Evolutionary conservation across 2,113 vertebrate species (phyloP).

Genomic region (Chamaea fasciata): DNA sequence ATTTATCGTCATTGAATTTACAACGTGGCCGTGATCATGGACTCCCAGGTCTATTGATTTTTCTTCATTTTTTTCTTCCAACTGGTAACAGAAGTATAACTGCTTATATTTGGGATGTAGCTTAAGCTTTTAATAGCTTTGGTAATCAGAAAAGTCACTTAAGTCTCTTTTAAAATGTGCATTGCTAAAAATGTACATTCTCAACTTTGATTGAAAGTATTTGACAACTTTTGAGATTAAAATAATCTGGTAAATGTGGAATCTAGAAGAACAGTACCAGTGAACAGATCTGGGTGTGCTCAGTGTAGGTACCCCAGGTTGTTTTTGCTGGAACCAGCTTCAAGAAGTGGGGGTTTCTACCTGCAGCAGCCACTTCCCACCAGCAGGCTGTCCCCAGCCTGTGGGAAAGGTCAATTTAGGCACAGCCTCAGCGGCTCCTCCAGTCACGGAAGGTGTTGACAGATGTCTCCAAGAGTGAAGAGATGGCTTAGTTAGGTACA

Average conservation of each 20-base stretch:
- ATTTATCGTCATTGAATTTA: conserved; percentile 89
- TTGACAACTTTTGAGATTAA: background rate
- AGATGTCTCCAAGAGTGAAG: background rate
- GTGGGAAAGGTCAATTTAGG: background rate
- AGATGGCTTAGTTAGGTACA: background rate
- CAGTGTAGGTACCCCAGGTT: background rate
- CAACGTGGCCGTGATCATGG: conserved; percentile 93
- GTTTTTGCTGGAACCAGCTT: background rate
- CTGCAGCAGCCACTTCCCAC: background rate
- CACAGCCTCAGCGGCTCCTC: background rate
- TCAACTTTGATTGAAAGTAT: background rate
- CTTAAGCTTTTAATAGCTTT: background rate
- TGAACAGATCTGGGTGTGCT: background rate
- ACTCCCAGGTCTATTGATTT: conserved; percentile 81
- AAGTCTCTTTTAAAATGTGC: background rate
- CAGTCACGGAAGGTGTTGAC: background rate
- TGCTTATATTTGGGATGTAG: background rate
- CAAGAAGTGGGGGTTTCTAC: background rate
- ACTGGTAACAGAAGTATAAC: background rate
- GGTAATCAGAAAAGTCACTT: background rate
- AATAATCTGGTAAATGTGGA: background rate
- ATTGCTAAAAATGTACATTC: background rate
- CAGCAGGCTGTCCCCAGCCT: background rate
- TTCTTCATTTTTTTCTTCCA: background rate
- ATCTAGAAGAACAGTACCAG: background rate